A percentile compares a stretch with the other conserved stretches of the same genome.
Conservation (phyloP, 2,888 invertebrate species). For the Coelopa pilipes region DNA sequence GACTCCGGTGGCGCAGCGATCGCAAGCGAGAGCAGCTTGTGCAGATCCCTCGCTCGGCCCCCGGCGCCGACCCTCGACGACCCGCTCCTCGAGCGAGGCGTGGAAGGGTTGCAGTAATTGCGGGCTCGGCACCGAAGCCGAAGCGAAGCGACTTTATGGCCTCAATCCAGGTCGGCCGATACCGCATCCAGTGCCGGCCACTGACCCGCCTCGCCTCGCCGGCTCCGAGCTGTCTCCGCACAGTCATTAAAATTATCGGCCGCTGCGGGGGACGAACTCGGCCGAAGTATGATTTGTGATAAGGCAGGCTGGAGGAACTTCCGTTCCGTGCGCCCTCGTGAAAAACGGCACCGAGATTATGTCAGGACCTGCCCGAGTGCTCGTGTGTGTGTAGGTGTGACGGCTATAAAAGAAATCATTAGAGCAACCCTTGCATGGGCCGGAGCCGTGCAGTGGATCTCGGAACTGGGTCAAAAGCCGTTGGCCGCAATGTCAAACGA, state of each 20-base stretch:
- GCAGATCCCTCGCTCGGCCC: too few relatives aligned
- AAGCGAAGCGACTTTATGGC: not conserved
- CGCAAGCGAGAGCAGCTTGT: too few relatives aligned
- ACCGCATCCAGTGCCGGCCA: slow-evolving; percentile 16
- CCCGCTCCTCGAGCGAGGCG: too few relatives aligned
- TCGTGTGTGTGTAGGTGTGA: not conserved
- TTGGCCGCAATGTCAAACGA: slow-evolving; percentile 41
- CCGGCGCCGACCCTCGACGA: too few relatives aligned
- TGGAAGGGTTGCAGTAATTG: too few relatives aligned
- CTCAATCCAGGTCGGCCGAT: slow-evolving; percentile 25
- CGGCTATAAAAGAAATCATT: slow-evolving; percentile 16
- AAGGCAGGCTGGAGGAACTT: slow-evolving; percentile 13
- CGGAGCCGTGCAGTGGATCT: slow-evolving; percentile 12
- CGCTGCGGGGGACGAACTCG: slow-evolving; percentile 3
- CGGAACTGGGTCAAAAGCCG: slow-evolving; percentile 39
- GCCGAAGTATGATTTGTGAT: slow-evolving; percentile 35
- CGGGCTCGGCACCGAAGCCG: too few relatives aligned
- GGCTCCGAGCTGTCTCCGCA: slow-evolving; percentile 28
- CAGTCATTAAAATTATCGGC: slow-evolving; percentile 33
- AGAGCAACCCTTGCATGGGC: slow-evolving; percentile 15
- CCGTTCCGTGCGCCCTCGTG: slow-evolving; percentile 7
- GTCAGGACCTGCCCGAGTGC: not conserved
- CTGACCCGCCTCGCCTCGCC: slow-evolving; percentile 18
- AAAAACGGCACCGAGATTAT: not conserved
- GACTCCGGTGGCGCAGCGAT: too few relatives aligned